Evolutionary conservation across 2,888 invertebrate species (phyloP).

Genomic region (Anticlea derivata): DNA sequence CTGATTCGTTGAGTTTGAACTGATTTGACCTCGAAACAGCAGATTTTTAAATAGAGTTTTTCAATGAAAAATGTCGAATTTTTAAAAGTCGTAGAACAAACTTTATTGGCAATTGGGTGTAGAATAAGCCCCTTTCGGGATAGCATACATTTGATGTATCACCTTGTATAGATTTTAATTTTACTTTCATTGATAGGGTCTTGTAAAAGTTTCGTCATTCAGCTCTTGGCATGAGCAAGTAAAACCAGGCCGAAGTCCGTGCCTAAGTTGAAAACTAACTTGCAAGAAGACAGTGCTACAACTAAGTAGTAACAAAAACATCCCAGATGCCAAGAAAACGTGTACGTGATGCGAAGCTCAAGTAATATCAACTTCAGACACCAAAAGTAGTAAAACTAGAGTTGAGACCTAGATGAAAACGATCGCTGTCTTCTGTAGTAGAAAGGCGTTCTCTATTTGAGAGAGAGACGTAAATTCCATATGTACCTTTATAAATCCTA

Average conservation of each 20-base stretch:
- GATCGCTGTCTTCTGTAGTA: background rate
- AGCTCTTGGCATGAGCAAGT: conserved; percentile 20
- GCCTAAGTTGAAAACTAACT: conserved; percentile 66
- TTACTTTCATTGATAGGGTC: background rate
- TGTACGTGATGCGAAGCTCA: conserved; percentile 66
- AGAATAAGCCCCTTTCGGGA: too few relatives aligned
- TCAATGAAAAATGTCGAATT: too few relatives aligned
- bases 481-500: too few relatives aligned
- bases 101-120: too few relatives aligned
- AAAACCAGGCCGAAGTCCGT: conserved; percentile 16
- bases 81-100: too few relatives aligned
- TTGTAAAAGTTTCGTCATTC: conserved; percentile 11
- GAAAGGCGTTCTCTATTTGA: background rate
- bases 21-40: too few relatives aligned
- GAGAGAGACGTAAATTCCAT: too few relatives aligned
- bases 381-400: conserved; percentile 15
- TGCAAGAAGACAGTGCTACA: conserved; percentile 51
- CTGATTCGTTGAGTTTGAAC: too few relatives aligned
- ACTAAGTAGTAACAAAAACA: conserved; percentile 72
- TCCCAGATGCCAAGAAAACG: conserved; percentile 76
- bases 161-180: too few relatives aligned
- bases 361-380: conserved; percentile 27
- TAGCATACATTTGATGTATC: too few relatives aligned
- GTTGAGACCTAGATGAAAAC: conserved; percentile 16
- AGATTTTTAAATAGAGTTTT: too few relatives aligned